Conservation (phyloP, 1,140 invertebrate species). For the Trichonephila clavipes region DNA sequence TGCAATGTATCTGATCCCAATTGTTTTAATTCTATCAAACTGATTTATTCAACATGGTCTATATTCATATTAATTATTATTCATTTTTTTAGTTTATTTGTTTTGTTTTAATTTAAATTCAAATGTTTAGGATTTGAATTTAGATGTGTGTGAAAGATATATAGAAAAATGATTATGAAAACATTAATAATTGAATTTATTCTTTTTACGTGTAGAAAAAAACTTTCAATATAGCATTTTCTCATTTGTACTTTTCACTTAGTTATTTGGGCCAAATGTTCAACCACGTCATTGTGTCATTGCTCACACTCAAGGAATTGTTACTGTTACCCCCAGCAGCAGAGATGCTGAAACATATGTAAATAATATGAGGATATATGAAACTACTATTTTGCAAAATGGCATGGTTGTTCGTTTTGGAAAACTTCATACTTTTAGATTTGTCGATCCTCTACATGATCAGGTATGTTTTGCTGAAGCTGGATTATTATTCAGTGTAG, state of each 20-base stretch:
- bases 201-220: too few species aligned
- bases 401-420: constrained; percentile 83
- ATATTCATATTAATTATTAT: too few species aligned
- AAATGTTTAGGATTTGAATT: too few species aligned
- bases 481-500: too few species aligned
- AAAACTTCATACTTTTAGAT: constrained; percentile 94
- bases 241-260: background rate
- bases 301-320: constrained; percentile 93
- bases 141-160: too few species aligned
- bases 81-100: too few species aligned
- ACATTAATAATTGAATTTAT: too few species aligned
- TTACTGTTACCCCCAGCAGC: constrained; percentile 95
- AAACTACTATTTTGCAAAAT: constrained; percentile 93
- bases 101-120: too few species aligned
- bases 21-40: too few species aligned
- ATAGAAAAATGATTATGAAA: too few species aligned
- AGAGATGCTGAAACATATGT: constrained; percentile 96
- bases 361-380: constrained; percentile 93
- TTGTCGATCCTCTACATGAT: constrained; percentile 94
- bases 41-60: too few species aligned
- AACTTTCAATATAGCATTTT: background rate
- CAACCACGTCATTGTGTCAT: constrained; percentile 96
- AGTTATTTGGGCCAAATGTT: constrained; percentile 88
- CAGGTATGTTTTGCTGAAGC: constrained; percentile 83
- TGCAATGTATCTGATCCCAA: too few species aligned